Conservation (phyloP, 2,888 invertebrate genomes). For the Pyrrhosoma nymphula region DNA sequence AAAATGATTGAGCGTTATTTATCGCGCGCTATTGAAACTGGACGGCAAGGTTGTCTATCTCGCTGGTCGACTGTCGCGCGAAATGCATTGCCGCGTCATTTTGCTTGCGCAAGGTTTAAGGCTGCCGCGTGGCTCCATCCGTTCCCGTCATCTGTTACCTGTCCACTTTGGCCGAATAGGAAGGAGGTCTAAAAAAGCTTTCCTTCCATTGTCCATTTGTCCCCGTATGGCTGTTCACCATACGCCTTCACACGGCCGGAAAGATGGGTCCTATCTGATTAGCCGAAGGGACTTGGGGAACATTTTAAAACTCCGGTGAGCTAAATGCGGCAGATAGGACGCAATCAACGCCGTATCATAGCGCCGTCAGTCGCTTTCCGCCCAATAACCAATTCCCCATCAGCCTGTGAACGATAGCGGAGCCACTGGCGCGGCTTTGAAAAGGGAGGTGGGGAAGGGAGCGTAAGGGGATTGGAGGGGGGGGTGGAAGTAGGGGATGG, state of each 20-base stretch:
- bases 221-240: neutral
- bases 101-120: neutral
- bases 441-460: neutral
- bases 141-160: neutral
- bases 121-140: neutral
- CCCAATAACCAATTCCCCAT: constrained; percentile 22
- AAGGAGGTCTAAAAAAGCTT: neutral
- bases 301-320: neutral
- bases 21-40: neutral
- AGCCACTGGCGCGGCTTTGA: constrained; percentile 14
- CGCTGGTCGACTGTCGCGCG: neutral
- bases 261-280: neutral
- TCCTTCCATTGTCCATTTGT: neutral
- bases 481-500: too few species aligned
- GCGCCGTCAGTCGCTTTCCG: neutral
- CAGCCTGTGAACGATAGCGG: constrained; percentile 29
- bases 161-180: neutral
- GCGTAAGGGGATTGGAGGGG: neutral
- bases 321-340: constrained; percentile 1
- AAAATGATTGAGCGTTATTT: neutral
- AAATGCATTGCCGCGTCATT: neutral
- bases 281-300: neutral
- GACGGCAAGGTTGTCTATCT: neutral
- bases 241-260: neutral
- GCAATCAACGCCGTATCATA: constrained; percentile 12